These are phyloP conservation scores for Thelaira solivaga DNA, from an alignment of 2,888 invertebrate species.

Conservation along the genomic window DNA sequence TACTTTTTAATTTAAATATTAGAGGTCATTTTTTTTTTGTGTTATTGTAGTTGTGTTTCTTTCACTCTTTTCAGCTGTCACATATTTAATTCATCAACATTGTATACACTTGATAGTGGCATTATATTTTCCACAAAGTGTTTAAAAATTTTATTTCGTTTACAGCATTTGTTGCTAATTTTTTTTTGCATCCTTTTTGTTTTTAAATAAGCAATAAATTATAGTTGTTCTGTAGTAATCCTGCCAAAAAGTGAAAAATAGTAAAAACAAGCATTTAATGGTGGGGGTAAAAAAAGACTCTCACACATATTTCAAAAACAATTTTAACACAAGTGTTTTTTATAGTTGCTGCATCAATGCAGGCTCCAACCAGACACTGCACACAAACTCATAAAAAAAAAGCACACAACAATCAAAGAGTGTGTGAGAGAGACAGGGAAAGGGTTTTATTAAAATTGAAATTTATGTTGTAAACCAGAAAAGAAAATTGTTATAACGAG, in stretches of 20 bases:
- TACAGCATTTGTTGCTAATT: not conserved
- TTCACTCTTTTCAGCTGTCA: not conserved
- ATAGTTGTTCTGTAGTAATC: not conserved
- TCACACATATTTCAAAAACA: not conserved
- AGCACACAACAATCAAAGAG: not conserved
- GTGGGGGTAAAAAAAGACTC: not conserved
- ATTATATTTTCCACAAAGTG: not conserved
- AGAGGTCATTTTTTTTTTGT: too few species aligned
- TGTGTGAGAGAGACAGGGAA: too few species aligned
- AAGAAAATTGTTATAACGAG: not conserved
- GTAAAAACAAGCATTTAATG: not conserved
- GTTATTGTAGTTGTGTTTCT: too few species aligned
- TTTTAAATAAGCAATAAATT: constrained; percentile 16
- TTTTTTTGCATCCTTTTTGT: not conserved
- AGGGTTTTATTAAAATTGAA: constrained; percentile 33
- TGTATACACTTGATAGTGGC: not conserved
- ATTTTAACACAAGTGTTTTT: constrained; percentile 55
- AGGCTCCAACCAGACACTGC: not conserved
- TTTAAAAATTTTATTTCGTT: not conserved
- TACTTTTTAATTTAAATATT: too few species aligned
- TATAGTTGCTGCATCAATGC: constrained; percentile 28
- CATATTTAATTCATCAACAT: constrained; percentile 12
- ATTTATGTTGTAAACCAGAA: not conserved
- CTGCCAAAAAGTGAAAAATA: constrained; percentile 1
- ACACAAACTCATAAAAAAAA: not conserved